These are phyloP conservation scores for Dryobates pubescens DNA, from an alignment of 2,797 vertebrate species.

Conservation along the genomic window DNA sequence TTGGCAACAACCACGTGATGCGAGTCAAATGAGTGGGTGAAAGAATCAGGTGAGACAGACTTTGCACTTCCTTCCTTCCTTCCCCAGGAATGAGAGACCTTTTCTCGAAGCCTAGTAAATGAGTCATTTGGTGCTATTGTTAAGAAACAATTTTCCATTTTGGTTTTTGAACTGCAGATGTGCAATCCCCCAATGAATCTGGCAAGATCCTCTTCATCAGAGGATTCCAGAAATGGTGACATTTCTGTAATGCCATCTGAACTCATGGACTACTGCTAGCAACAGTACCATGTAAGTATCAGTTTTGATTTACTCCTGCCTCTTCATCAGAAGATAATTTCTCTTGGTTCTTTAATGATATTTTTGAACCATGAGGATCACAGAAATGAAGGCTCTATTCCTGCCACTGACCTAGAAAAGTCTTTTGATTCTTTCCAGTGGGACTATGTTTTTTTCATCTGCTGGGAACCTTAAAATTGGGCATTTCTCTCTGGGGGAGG, in stretches of 20 bases:
- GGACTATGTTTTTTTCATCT: background rate
- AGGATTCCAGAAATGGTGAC: background rate
- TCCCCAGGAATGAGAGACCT: background rate
- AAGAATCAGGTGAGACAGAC: background rate
- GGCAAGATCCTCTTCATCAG: background rate
- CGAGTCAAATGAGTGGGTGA: background rate
- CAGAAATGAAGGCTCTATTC: constrained; percentile 38
- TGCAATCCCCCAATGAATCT: background rate
- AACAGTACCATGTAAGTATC: background rate
- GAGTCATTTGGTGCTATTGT: background rate
- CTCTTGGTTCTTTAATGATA: constrained; percentile 53
- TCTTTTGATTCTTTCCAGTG: constrained; percentile 53
- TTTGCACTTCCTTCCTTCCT: background rate
- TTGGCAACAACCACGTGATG: background rate
- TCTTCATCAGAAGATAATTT: constrained; percentile 22
- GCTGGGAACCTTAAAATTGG: constrained; percentile 8
- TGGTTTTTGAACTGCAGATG: background rate
- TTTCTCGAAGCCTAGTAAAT: background rate
- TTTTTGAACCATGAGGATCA: constrained; percentile 32
- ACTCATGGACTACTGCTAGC: background rate
- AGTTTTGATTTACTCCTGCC: constrained; percentile 10
- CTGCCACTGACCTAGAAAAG: constrained; percentile 61
- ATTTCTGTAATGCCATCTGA: background rate
- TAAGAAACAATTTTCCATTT: background rate
- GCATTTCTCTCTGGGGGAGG: background rate